phyloP scores from a whole-genome alignment of 2,113 vertebrate species.

The Tylochromis polylepis region DNA sequence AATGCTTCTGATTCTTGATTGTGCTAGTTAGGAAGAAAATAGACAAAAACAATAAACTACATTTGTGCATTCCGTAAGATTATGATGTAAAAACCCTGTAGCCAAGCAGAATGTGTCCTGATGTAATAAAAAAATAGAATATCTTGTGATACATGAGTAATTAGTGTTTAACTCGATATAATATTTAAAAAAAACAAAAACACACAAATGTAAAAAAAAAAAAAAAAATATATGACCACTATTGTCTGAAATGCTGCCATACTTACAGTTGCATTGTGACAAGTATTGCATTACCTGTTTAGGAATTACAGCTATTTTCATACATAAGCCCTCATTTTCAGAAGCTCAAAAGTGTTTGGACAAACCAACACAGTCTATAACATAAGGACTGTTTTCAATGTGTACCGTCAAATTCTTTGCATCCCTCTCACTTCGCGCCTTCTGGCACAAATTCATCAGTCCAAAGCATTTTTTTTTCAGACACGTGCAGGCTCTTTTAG shows the following conservation, averaged over 20 bases:
- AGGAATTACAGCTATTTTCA: not conserved
- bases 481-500: not conserved
- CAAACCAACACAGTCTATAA: not conserved
- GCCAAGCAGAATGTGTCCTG: not conserved
- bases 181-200: not conserved
- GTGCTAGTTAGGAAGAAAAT: not conserved
- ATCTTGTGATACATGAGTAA: not conserved
- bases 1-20: not conserved
- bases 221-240: not conserved
- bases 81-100: not conserved
- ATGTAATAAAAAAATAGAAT: not conserved
- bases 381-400: not conserved
- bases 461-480: not conserved
- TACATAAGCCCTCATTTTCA: not conserved
- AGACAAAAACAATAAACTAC: not conserved
- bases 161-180: not conserved
- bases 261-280: not conserved
- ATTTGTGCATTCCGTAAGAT: not conserved
- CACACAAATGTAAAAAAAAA: not conserved
- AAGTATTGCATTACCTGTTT: not conserved
- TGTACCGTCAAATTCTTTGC: not conserved
- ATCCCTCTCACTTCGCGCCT: not conserved
- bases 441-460: no score
- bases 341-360: not conserved
- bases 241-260: not conserved